Evolutionary conservation across 2,113 vertebrate genomes (phyloP), one percentile per base, ranked within the genome.

Genomic region (Chamaea fasciata): DNA sequence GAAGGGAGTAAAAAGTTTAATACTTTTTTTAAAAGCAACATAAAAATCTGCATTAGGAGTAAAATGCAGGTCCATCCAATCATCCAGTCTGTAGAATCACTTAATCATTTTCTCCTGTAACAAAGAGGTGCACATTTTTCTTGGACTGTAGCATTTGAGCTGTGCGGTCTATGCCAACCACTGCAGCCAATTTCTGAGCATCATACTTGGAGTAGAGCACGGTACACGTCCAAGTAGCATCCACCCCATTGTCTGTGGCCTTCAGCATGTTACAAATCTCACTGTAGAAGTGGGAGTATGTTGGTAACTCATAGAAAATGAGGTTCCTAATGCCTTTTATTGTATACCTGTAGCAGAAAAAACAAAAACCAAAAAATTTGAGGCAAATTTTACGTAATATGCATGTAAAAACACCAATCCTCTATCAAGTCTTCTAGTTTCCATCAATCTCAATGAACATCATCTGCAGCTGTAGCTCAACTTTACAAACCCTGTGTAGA

Each of bases 241-340:
- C 98, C 90, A 96, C 98, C 2, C 97, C 98, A 17, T 18, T 97
- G 76, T 79, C 96, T 15, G 96, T 98, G 13, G 98, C 98, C 46
- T 97, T 98, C 96, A 99, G 98, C 99, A 99, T 99, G 95, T 99
- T 99, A 87, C 99, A 99, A 76, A 99, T 96, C 88, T 99, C 99
- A 13, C 98, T 99, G 97, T 99, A 99, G 98, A 99, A 99, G 95
- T 99, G 99, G 11, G 99, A 97, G 89, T 98, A 99, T 2, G 99
- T 98, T 12, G 99, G 99, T 69, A 99, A 97, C 46, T 98, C 99
- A 11, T 99, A 99, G 97, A 99, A 99, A 93, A 99, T 98, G 68
- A 99, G 97, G 97, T 99, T 99, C 93, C 98, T 97, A 95, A 99
- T 98, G 56, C 99, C 99, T 97, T 98, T 99, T 87, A 99, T 99